Evolutionary conservation across 2,888 invertebrate genomes (phyloP), one percentile per base, ranked within the genome.

Genomic region (Ditylenchus weischeri): DNA sequence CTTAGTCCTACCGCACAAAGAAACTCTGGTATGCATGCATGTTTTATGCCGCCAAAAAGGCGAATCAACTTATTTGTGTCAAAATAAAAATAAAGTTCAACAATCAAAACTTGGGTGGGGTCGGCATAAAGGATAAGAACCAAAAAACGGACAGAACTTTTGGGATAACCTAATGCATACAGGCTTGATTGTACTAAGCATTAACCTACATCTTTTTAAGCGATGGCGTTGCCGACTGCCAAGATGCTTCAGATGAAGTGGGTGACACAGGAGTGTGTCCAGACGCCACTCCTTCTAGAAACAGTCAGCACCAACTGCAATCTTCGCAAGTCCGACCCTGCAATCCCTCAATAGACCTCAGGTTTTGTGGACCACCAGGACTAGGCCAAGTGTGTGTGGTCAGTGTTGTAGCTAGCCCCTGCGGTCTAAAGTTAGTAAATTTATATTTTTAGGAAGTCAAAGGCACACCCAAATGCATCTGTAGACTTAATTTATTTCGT

Each of bases 241-340:
- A 72, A 19, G 81, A 81, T 67, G 77, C 74, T n/a, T 73, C 73
- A 49, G 81, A 81, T 72, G 81, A 81, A 73, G 61, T 71, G 18
- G 58, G 48, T 4, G 63, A 66, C 60, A 35, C 57, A 47, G 23
- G 50, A 49, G 57, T 54, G 76, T 86, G 86, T 74, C 73, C 78
- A 21, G 86, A 86, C 76, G 85, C 85, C 48, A 84, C 84, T 6
- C 57, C 62, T 29, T 67, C 72, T 36, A 59, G 70, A 54, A 57
- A 21, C 15, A 19, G 29, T n/a, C 4, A 5, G 6, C 50, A 43
- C 35, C 43, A 43, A 43, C 23, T 43, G 36, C 49, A 54, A 19
- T 38, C 13, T 23, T 5, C 43, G 58, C 47, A 29, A 60, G 38
- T n/a, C 18, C 23, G 11, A 11, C 48, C 49, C 23, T 43, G 66